phyloP scores from a whole-genome alignment of 2,888 invertebrate species.

The Furcula furcula region DNA sequence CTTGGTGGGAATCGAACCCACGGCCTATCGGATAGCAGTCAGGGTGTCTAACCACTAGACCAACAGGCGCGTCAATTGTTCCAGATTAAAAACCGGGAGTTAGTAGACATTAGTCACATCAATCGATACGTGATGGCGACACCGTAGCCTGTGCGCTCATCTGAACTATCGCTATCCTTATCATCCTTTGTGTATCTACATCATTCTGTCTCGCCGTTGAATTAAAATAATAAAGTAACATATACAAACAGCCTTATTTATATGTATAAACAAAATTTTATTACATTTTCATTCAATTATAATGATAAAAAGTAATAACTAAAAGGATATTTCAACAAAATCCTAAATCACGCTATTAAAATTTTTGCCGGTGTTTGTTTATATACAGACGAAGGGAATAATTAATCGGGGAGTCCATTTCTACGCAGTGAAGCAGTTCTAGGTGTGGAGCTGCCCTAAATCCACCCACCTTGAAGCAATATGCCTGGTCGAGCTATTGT shows the following conservation, averaged over 20 bases:
- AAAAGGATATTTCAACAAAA: background rate
- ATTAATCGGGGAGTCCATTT: conserved; percentile 48
- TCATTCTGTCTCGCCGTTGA: conserved; percentile 2
- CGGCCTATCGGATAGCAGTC: too few species aligned
- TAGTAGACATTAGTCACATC: conserved; percentile 6
- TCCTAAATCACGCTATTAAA: conserved; percentile 38
- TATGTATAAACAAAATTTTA: background rate
- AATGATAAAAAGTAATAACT: too few species aligned
- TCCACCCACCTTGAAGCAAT: conserved; percentile 30
- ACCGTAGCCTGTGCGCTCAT: conserved; percentile 2
- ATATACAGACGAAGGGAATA: background rate
- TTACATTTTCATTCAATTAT: too few species aligned
- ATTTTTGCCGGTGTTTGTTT: conserved; percentile 18
- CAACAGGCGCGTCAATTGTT: too few species aligned
- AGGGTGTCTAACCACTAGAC: too few species aligned
- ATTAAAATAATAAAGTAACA: background rate
- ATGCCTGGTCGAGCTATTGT: conserved; percentile 15
- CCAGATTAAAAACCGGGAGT: background rate
- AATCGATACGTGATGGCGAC: conserved; percentile 32
- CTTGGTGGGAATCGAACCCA: too few species aligned
- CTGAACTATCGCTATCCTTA: conserved; percentile 12
- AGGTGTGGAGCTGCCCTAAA: conserved; percentile 44
- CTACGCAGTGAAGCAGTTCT: conserved; percentile 56
- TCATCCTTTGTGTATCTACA: conserved; percentile 6
- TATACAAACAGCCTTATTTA: background rate